Conservation (phyloP, 2,888 invertebrate genomes). For the Penaeus monodon region DNA sequence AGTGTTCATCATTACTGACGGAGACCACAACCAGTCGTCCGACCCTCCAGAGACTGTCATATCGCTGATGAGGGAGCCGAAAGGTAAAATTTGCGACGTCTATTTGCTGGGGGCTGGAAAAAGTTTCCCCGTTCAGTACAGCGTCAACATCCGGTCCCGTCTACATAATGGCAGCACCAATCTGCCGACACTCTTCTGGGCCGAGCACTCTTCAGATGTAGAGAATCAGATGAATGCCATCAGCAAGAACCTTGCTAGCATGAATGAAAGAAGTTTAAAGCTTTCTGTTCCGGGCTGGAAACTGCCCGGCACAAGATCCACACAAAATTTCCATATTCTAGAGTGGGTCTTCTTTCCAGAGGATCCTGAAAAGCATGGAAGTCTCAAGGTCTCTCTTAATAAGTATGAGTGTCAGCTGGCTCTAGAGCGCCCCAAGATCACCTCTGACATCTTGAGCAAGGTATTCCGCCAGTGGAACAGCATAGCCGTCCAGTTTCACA, state of each 20-base stretch:
- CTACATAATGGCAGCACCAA: constrained; percentile 39
- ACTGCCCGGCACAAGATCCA: constrained; percentile 11
- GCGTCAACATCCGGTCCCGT: constrained; percentile 27
- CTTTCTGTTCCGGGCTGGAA: constrained; percentile 13
- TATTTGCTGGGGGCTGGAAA: constrained; percentile 30
- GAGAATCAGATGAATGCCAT: background rate
- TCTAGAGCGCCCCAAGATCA: background rate
- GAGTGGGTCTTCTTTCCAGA: constrained; percentile 42
- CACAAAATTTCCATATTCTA: background rate
- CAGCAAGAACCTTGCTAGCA: background rate
- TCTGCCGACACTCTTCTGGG: constrained; percentile 36
- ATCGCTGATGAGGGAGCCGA: constrained; percentile 3
- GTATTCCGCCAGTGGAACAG: constrained; percentile 52
- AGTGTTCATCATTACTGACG: constrained; percentile 50
- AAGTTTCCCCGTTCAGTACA: constrained; percentile 30
- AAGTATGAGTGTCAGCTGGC: background rate
- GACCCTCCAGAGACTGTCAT: constrained; percentile 21
- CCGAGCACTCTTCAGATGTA: background rate
- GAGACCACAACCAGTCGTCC: constrained; percentile 32
- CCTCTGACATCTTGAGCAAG: background rate
- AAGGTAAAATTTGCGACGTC: constrained; percentile 38
- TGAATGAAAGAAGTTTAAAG: background rate
- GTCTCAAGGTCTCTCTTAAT: background rate
- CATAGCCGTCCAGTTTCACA: constrained; percentile 43
- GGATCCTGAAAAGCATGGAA: constrained; percentile 13